Base-by-base conservation (phyloP, 2,113 vertebrate genomes). In the Antigone vipio region DNA sequence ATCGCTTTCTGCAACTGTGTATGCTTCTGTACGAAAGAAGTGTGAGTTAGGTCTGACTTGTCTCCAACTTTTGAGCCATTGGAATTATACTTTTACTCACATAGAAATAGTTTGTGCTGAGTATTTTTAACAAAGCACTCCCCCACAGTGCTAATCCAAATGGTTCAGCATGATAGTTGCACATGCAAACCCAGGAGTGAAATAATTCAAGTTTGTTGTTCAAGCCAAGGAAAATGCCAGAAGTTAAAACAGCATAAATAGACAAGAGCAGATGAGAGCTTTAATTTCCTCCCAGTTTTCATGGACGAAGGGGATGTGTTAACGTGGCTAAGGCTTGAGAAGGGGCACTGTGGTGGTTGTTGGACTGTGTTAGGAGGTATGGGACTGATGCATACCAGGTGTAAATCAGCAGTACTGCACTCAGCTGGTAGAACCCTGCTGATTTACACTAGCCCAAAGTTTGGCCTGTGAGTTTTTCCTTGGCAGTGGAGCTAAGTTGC, bases 111-210 rank as follows among this genome's bases (percentile, higher is more conserved):
- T 82, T 67, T 53, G 62, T 64, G 72, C 45, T 23, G 71, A 91
- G 66, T 94, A 94, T 96, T 96, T 95, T 95, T 95, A 95, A 95
- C 64, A 76, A 93, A 73, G 53, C 85, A 79, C 89, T 85, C 76
- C 71, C 81, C 87, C 63, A 68, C 83, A 85, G 80, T 21, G 73
- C 85, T 74, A 85, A 75, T 72, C 32, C 58, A 79, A 82, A 77
- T 58, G 74, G 59, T 91, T 89, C 6, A 0, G 67, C 45, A 18
- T 53, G 62, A 73, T 86, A 81, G 90, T 91, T 96, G 66, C 77
- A 85, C 58, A 44, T 18, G 34, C 89, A 93, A 85, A 94, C 78
- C 74, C 81, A 73, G 85, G 85, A 95, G 81, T 76, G 71, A 95
- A 76, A 91, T 73, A 93, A 81, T 85, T 94, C 87, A 89, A 87